A percentile compares a stretch with the other conserved stretches of the same genome.
phyloP scores from a whole-genome alignment of 2,797 vertebrate genomes.

The Squalus acanthias region DNA sequence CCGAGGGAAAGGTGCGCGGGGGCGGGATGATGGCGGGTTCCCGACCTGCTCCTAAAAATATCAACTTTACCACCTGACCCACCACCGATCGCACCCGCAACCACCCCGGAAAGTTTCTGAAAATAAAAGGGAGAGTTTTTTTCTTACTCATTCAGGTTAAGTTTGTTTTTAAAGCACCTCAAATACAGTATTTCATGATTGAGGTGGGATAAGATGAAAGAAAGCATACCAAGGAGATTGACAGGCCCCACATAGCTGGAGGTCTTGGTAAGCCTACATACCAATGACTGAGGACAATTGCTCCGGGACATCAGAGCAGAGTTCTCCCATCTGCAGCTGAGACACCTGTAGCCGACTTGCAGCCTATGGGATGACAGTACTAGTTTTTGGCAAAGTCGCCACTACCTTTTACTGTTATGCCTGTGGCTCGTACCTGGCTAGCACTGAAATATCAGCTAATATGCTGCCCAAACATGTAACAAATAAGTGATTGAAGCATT shows the following conservation, averaged over 20 bases:
- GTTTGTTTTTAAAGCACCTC: neutral
- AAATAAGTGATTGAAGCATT: neutral
- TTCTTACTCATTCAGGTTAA: neutral
- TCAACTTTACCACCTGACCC: too few relatives aligned
- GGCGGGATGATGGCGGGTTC: too few relatives aligned
- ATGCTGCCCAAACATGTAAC: neutral
- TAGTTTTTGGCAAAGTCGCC: neutral
- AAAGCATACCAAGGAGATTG: neutral
- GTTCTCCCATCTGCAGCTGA: neutral
- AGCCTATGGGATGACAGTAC: neutral
- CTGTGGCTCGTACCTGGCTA: neutral
- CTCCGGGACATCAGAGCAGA: neutral
- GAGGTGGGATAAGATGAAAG: neutral
- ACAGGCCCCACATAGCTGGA: neutral
- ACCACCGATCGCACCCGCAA: too few relatives aligned
- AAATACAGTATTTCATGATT: neutral
- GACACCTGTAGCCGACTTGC: neutral
- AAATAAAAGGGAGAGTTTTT: neutral
- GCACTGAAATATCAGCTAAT: neutral
- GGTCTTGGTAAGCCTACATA: neutral
- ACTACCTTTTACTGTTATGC: neutral
- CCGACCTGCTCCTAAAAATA: too few relatives aligned
- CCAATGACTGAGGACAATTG: neutral
- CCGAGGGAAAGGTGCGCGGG: too few relatives aligned
- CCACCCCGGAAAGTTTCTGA: neutral